phyloP scores from a whole-genome alignment of 2,113 vertebrate genomes.

The Bettongia penicillata region DNA sequence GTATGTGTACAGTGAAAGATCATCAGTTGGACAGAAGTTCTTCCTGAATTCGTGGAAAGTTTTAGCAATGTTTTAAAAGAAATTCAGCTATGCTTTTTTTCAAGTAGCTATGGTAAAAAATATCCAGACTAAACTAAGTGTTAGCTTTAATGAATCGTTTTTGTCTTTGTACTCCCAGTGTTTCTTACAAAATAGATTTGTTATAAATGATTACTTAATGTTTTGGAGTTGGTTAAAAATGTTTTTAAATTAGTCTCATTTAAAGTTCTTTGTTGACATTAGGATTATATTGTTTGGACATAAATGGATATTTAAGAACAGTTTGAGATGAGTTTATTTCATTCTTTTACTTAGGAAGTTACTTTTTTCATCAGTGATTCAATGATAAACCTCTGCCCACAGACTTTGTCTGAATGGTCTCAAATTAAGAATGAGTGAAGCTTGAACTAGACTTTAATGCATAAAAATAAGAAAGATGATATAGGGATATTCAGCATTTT shows the following conservation, averaged over 20 bases:
- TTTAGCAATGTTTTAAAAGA: neutral
- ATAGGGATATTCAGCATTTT: conserved; percentile 69
- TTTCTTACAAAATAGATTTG: neutral
- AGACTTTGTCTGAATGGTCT: conserved; percentile 60
- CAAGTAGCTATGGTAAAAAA: conserved; percentile 37
- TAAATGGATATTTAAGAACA: conserved; percentile 66
- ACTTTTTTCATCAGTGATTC: conserved; percentile 59
- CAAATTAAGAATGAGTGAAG: conserved; percentile 64
- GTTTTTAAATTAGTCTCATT: neutral
- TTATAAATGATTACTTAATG: neutral
- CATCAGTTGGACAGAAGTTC: conserved; percentile 11
- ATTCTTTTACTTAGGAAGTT: conserved; percentile 71
- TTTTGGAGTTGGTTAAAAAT: neutral
- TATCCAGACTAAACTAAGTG: neutral
- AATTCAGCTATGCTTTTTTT: conserved; percentile 33
- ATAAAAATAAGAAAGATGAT: conserved; percentile 56
- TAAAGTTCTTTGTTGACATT: conserved; percentile 15
- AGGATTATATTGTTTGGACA: conserved; percentile 39
- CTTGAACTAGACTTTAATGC: conserved; percentile 63
- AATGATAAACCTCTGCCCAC: conserved; percentile 68
- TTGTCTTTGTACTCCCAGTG: neutral
- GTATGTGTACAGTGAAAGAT: conserved; percentile 34
- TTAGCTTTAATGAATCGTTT: conserved; percentile 28
- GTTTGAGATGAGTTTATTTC: conserved; percentile 65
- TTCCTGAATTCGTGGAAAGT: conserved; percentile 39